Evolutionary conservation across 2,797 vertebrate genomes (phyloP).

Genomic region (Eulemur coronatus): DNA sequence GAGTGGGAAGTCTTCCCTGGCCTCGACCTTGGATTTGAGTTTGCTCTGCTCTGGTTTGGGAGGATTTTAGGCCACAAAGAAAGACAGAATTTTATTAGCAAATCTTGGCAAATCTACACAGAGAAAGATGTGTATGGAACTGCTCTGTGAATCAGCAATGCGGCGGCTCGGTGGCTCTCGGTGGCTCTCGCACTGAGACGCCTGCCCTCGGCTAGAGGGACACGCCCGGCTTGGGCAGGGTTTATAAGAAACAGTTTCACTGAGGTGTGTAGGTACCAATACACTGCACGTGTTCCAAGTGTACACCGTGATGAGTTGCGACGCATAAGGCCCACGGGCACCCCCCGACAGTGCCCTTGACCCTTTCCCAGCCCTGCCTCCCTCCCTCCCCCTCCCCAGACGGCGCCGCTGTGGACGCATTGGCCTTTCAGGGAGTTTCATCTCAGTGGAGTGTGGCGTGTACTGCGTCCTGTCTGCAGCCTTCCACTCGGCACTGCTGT

Average conservation of each 20-base stretch:
- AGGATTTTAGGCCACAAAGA: not conserved
- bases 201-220: fast-evolving
- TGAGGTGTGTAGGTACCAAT: not conserved
- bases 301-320: fast-evolving
- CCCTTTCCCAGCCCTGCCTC: not conserved
- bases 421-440: fast-evolving
- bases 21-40: not conserved
- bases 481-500: fast-evolving
- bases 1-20: fast-evolving
- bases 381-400: fast-evolving
- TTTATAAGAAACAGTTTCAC: not conserved
- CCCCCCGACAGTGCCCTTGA: not conserved
- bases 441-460: fast-evolving
- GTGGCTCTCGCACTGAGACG: not conserved
- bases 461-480: fast-evolving
- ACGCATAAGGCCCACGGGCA: fast-evolving
- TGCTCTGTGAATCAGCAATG: fast-evolving
- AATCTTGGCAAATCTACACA: not conserved
- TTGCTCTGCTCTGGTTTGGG: not conserved
- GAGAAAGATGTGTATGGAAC: not conserved
- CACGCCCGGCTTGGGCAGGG: not conserved
- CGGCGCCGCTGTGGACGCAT: fast-evolving
- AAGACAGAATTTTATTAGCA: not conserved
- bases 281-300: fast-evolving
- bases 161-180: fast-evolving